Evolutionary conservation across 1,140 invertebrate genomes (phyloP), one percentile per base, ranked within the genome.

Genomic region (Ephestia elutella): DNA sequence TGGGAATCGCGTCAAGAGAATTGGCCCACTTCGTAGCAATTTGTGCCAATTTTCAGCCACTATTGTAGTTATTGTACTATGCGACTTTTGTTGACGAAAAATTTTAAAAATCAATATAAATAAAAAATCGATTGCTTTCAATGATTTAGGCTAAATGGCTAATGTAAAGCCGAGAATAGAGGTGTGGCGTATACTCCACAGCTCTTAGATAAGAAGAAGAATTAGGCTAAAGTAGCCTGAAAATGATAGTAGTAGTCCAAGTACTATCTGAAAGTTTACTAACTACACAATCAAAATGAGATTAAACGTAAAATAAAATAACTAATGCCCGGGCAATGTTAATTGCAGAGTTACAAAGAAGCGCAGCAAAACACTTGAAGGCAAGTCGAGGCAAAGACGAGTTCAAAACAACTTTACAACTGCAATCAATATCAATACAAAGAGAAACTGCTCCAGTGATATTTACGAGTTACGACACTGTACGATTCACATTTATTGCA

Each of bases 11-110:
- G 61, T 59, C 63, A 49, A 60, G 72, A 65, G 65, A 72, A 71
- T 75, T 70, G 65, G 64, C 63, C 61, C 69, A 62, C 77, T 77
- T 70, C 66, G 69, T 68, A 72, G 74, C 73, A 80, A 77, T 77
- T 77, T 77, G 66, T 60, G 62, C 54, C 70, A 75, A 77, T 80
- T 75, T 79, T 62, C 65, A 54, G 35, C 44, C 55, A 65, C 68
- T 69, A 20, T 50, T 50, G 49, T 50, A 20, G 15, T 20, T 10
- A n/a, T 50, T 20, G 1, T 50, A 20, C 44, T 49, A 44, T 44
- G 21, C 7, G 21, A 25, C 21, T 3, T 25, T 3, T 17, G 5
- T 49, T 3, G 44, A 17, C 5, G 44, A 4, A 15, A 17, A 17
- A 15, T 49, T 19, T 15, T 5, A 10, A 32, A 32, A 32, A 32